Conservation (phyloP, 2,888 invertebrate species). For the Pegoplata infirma region DNA sequence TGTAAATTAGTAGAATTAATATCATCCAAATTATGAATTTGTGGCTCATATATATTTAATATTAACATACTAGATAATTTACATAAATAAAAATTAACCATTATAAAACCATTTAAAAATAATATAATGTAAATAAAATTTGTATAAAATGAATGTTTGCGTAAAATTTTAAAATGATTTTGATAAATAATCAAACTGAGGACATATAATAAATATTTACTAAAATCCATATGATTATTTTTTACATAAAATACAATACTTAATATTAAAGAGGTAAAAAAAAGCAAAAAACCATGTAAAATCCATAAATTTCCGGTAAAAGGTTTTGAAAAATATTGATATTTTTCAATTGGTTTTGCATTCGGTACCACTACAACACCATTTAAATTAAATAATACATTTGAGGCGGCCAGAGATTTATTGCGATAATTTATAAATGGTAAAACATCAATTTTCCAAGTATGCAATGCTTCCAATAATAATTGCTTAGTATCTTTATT, state of each 20-base stretch:
- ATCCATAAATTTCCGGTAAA: background rate
- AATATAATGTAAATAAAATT: conserved; percentile 1
- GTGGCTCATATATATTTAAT: background rate
- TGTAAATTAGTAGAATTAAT: no score
- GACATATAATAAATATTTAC: conserved; percentile 6
- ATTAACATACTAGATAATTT: conserved; percentile 12
- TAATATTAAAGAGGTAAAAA: background rate
- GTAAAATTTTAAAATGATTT: background rate
- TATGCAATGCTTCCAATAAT: background rate
- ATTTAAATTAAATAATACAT: background rate
- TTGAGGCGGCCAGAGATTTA: background rate
- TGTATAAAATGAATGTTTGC: background rate
- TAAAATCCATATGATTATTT: background rate
- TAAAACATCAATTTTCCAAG: background rate
- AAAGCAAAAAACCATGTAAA: background rate
- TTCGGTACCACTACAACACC: background rate
- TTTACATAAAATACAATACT: background rate
- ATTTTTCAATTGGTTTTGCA: conserved; percentile 2
- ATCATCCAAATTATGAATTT: background rate
- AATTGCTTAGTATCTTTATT: background rate
- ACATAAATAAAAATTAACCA: conserved; percentile 14
- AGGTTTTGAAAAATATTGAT: conserved; percentile 16
- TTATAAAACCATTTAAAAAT: conserved; percentile 4
- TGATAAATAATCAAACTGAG: conserved; percentile 6
- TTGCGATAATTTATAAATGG: background rate